Percentiles rank a stretch among this genome's conserved stretches.
Conservation (phyloP, 2,888 invertebrate species). For the Agrilus cyanescens region DNA sequence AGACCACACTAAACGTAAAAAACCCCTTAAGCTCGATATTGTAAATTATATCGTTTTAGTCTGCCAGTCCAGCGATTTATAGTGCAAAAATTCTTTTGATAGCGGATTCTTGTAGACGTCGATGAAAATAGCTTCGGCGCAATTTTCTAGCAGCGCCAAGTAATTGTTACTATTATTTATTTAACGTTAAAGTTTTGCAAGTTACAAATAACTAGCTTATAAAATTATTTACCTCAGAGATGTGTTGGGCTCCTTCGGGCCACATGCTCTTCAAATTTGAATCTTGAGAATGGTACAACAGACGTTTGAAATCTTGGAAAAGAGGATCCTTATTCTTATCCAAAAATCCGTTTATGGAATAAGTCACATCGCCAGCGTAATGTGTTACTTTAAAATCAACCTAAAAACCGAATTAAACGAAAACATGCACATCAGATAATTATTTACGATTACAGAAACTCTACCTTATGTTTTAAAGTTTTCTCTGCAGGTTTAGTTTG, state of each 20-base stretch:
- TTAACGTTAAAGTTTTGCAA: too few relatives aligned
- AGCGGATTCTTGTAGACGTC: too few relatives aligned
- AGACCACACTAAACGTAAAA: too few relatives aligned
- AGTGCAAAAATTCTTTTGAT: too few relatives aligned
- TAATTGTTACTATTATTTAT: too few relatives aligned
- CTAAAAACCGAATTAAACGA: constrained; percentile 7
- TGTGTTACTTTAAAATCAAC: constrained; percentile 74
- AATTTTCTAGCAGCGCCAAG: too few relatives aligned
- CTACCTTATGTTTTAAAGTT: constrained; percentile 23
- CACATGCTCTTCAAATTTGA: constrained; percentile 75
- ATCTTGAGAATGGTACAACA: constrained; percentile 76
- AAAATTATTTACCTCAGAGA: constrained; percentile 53
- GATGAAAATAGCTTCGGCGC: too few relatives aligned
- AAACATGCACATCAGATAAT: not conserved
- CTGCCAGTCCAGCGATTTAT: too few relatives aligned
- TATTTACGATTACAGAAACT: too few relatives aligned
- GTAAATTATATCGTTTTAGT: too few relatives aligned
- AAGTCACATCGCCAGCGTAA: constrained; percentile 95
- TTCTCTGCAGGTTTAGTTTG: constrained; percentile 76
- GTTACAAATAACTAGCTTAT: too few relatives aligned
- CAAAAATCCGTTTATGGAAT: constrained; percentile 80
- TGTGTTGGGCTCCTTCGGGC: constrained; percentile 91
- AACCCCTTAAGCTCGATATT: too few relatives aligned
- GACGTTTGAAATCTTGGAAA: constrained; percentile 92
- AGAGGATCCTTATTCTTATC: constrained; percentile 96